Percentiles rank a stretch among this genome's conserved stretches.
Evolutionary conservation across 2,888 invertebrate genomes (phyloP).

Genomic region (Hypsopygia costalis): DNA sequence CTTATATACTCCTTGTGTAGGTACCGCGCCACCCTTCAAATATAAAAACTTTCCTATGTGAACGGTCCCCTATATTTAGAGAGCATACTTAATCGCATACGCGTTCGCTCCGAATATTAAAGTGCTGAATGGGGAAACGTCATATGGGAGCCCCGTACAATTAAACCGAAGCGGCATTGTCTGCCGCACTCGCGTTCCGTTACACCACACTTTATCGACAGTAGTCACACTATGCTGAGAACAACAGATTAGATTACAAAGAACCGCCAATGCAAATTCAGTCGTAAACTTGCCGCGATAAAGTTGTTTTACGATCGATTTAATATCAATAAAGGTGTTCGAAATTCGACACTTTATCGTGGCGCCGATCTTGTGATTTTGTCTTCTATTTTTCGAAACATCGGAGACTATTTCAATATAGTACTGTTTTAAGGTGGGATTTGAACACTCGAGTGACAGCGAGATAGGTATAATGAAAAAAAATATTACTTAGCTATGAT

Average conservation of each 20-base stretch:
- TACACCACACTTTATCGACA: slow-evolving; percentile 27
- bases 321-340: slow-evolving; percentile 27
- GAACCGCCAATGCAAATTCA: slow-evolving; percentile 18
- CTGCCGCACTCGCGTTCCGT: slow-evolving; percentile 46
- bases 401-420: slow-evolving; percentile 7
- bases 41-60: slow-evolving; percentile 62
- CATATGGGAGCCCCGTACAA: slow-evolving; percentile 68
- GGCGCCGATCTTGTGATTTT: slow-evolving; percentile 30
- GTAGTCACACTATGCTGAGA: slow-evolving; percentile 20
- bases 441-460: too few relatives aligned
- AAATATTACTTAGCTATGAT: too few relatives aligned
- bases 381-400: slow-evolving; percentile 25
- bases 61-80: slow-evolving; percentile 68
- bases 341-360: slow-evolving; percentile 35
- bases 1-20: slow-evolving; percentile 63
- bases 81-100: slow-evolving; percentile 74
- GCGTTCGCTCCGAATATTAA: slow-evolving; percentile 71
- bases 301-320: slow-evolving; percentile 28
- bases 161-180: slow-evolving; percentile 58
- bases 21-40: slow-evolving; percentile 60
- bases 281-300: slow-evolving; percentile 19
- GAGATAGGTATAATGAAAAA: too few relatives aligned
- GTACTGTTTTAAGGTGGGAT: not conserved
- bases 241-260: slow-evolving; percentile 31
- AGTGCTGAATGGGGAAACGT: slow-evolving; percentile 69